Evolutionary conservation across 1,140 invertebrate genomes (phyloP).

Genomic region (Gryon sp.): DNA sequence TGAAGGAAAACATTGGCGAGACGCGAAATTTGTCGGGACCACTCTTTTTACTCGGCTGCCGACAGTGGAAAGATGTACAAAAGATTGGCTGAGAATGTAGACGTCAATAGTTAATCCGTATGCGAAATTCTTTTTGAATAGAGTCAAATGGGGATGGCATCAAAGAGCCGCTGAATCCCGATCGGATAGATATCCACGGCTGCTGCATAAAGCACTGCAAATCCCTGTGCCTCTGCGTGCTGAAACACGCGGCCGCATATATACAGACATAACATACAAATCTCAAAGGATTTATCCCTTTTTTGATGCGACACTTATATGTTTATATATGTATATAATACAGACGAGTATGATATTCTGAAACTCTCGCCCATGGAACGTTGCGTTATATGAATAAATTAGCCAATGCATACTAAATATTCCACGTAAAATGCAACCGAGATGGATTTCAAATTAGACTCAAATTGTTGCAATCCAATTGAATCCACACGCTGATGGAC

Average conservation of each 20-base stretch:
- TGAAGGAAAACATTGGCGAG: constrained; percentile 1
- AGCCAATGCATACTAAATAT: too few relatives aligned
- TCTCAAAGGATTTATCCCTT: constrained; percentile 65
- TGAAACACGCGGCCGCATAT: constrained; percentile 39
- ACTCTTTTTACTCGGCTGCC: neutral
- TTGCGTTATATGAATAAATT: too few relatives aligned
- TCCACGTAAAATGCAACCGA: too few relatives aligned
- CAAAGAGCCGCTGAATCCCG: constrained; percentile 70
- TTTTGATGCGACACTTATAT: constrained; percentile 60
- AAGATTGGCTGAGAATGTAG: constrained; percentile 37
- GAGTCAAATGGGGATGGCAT: constrained; percentile 67
- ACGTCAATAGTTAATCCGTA: constrained; percentile 53
- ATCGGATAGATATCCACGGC: constrained; percentile 65
- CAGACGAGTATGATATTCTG: constrained; percentile 51
- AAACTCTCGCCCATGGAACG: constrained; percentile 40
- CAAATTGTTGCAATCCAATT: too few relatives aligned
- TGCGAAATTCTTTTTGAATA: constrained; percentile 62
- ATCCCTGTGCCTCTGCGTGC: constrained; percentile 33
- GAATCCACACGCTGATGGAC: too few relatives aligned
- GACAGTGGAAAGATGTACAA: constrained; percentile 14
- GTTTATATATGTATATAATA: too few relatives aligned
- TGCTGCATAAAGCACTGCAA: constrained; percentile 57
- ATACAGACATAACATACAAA: constrained; percentile 60
- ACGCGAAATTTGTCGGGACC: neutral
- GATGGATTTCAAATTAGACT: too few relatives aligned